Evolutionary conservation across 2,797 vertebrate species (phyloP), one percentile per base, ranked within the genome.

Genomic region (Gymnothorax javanicus): DNA sequence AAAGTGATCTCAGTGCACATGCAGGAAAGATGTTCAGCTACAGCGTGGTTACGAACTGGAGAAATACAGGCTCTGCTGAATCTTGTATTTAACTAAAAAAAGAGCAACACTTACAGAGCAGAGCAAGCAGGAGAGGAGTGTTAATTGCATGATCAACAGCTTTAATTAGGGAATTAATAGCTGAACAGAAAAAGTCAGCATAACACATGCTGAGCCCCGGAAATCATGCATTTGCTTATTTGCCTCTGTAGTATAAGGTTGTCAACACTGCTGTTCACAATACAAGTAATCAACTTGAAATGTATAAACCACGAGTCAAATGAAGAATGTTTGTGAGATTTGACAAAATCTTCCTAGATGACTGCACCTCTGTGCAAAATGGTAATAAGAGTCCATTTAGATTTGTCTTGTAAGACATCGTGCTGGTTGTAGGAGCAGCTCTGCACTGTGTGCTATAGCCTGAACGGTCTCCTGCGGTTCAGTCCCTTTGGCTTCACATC

Each of bases 401-500:
- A 81, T 81, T 56, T 56, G 25, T 17, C 75, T 5, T n/a, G 23
- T 6, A 50, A 27, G 11, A 3, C 7, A 23, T 20, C n/a, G 52
- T 52, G 3, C 20, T 54, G 77, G 52, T 7, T 56, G 50, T 23
- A 23, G 52, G 77, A 7, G 52, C 11, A 52, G 52, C 6, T 0
- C 4, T 79, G 43, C 50, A 52, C 71, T 73, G 25, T 77, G 75
- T 23, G 43, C 54, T 79, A 2, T 43, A n/a, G 77, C 77, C 50
- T 81, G 77, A 56, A n/a, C 17, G 23, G 1, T 8, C 50, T n/a
- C 20, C 50, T 23, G 7, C 20, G 56, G 56, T 81, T 81, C 77
- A 81, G 77, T 54, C 50, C 50, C 77, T 81, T 52, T 56, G 77
- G 77, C 77, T 81, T 81, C 77, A 23, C 9, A 52, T 81, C 52